Base-by-base conservation (phyloP, 2,113 vertebrate genomes). In the Corythaixoides concolor region DNA sequence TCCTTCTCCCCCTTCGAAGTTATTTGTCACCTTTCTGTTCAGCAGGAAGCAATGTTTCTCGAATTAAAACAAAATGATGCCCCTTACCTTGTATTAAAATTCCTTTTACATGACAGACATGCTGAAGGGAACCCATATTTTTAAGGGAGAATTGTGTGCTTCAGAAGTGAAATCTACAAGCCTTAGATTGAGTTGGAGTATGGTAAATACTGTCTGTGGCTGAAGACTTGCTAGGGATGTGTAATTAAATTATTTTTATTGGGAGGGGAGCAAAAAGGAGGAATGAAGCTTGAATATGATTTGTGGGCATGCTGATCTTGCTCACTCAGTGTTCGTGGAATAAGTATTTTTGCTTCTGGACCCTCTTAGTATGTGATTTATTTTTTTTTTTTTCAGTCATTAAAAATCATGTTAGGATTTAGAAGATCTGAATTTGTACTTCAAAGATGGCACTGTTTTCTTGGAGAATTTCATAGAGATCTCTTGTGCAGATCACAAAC, bases 191-290 rank as follows among this genome's bases (percentile, higher is more conserved):
- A n/a, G 3, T 39, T 85, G 84, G 30, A 43, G 7, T 53, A 2
- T 28, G 45, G 45, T 49, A 52, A 90, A 50, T 85, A 43, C 27
- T 3, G 0, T 43, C 67, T 75, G 11, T 62, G 58, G 18, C 85
- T 91, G 70, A 72, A 62, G 41, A 30, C 45, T 58, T 75, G 16
- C 13, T 52, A 66, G 53, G 21, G 8, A 1, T 45, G 12, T 86
- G 73, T 7, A 60, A 21, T 77, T 26, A 11, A 9, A 26, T 76
- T 49, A 27, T 47, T 73, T 37, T 41, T 21, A 12, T 5, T 33
- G 24, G 41, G 41, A 1, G 4, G 16, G 0, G 2, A 73, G 1
- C 1, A 2, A 82, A 63, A 15, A 69, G 21, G 10, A 70, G 33
- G 19, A 81, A 60, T 53, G 52, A 81, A 85, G 7, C 18, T 85